These are phyloP conservation scores for Atethmia centrago DNA, from an alignment of 2,888 invertebrate genomes.

Conservation along the genomic window DNA sequence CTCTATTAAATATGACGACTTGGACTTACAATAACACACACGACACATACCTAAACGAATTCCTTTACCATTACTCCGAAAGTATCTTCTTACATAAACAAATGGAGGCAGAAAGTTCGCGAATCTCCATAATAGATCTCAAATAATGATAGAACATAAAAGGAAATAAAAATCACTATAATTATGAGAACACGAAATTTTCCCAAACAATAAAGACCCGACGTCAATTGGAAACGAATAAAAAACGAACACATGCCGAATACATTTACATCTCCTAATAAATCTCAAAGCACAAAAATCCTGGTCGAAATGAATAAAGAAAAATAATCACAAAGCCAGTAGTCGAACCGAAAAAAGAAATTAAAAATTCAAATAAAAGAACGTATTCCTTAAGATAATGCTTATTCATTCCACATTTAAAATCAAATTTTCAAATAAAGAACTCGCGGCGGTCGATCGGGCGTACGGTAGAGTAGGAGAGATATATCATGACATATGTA, in stretches of 20 bases:
- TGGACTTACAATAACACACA: constrained; percentile 78
- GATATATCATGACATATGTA: constrained; percentile 75
- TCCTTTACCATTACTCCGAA: constrained; percentile 70
- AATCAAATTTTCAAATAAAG: constrained; percentile 90
- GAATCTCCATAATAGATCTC: constrained; percentile 60
- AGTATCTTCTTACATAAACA: constrained; percentile 79
- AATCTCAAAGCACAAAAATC: constrained; percentile 83
- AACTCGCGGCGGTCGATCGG: constrained; percentile 87
- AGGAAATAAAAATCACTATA: constrained; percentile 69
- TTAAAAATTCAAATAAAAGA: constrained; percentile 90
- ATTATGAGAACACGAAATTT: constrained; percentile 71
- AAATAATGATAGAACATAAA: constrained; percentile 59
- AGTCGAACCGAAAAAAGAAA: constrained; percentile 87
- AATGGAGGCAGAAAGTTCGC: constrained; percentile 56
- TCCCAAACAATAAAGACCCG: constrained; percentile 72
- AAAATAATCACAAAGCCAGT: constrained; percentile 83
- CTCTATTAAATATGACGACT: constrained; percentile 73
- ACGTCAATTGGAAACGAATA: constrained; percentile 74
- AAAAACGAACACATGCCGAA: constrained; percentile 75
- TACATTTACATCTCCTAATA: constrained; percentile 86
- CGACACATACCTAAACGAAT: constrained; percentile 81
- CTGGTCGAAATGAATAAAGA: constrained; percentile 80
- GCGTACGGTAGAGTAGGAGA: constrained; percentile 80
- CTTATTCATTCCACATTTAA: constrained; percentile 91
- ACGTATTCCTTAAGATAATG: constrained; percentile 90